Conservation (phyloP, 2,113 vertebrate species). For the Pristiophorus japonicus region DNA sequence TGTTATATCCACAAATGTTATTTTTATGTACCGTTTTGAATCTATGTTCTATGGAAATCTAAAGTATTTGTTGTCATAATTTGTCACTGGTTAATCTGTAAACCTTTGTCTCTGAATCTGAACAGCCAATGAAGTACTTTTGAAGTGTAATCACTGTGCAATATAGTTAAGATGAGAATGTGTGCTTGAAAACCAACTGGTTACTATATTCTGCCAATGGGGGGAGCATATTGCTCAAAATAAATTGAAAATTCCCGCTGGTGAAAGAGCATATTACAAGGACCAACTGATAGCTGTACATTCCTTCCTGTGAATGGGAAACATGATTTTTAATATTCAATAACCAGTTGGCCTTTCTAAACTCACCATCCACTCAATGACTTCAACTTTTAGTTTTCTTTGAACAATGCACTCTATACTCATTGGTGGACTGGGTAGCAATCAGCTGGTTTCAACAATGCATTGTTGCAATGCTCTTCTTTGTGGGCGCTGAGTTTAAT, state of each 20-base stretch:
- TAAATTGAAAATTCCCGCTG: background rate
- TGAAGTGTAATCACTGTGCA: background rate
- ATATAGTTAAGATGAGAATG: background rate
- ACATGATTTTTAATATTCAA: background rate
- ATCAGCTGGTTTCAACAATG: background rate
- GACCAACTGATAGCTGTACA: background rate
- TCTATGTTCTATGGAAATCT: background rate
- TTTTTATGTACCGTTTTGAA: too few relatives aligned
- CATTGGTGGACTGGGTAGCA: background rate
- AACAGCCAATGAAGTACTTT: background rate
- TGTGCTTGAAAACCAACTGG: background rate
- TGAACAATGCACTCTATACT: background rate
- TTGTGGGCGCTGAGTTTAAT: background rate
- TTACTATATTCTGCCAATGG: background rate
- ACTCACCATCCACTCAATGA: background rate
- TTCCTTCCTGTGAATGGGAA: background rate
- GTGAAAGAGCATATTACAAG: background rate
- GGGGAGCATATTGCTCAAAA: too few relatives aligned
- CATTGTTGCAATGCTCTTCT: background rate
- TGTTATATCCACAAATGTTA: too few relatives aligned
- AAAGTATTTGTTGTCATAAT: background rate
- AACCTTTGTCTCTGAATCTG: background rate
- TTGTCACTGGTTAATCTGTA: background rate
- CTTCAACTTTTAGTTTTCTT: background rate
- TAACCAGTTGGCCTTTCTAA: background rate